Evolutionary conservation across 2,797 vertebrate species (phyloP).

Genomic region (Myotis myotis): DNA sequence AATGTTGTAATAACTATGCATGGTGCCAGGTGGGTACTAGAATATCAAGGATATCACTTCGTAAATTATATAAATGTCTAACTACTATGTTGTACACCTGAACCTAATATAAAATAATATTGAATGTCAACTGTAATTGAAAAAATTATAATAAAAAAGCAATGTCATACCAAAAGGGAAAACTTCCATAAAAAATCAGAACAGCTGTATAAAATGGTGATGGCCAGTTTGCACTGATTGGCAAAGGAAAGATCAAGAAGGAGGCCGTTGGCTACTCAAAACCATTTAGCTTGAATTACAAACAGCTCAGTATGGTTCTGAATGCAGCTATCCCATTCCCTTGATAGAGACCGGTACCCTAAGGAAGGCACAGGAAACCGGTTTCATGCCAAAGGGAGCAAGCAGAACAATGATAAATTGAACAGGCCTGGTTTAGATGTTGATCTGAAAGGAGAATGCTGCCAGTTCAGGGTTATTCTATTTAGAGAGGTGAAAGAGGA

Average conservation of each 20-base stretch:
- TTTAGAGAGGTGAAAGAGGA: background rate
- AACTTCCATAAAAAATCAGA: background rate
- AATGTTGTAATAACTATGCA: background rate
- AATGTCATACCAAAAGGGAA: background rate
- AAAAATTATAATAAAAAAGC: background rate
- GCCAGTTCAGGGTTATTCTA: no score
- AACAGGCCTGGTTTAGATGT: background rate
- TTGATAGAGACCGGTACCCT: no score
- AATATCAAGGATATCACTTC: background rate
- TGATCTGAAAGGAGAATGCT: background rate
- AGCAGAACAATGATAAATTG: background rate
- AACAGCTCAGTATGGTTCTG: no score
- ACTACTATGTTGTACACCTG: background rate
- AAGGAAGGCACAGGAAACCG: background rate
- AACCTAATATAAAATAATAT: background rate
- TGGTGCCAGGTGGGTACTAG: background rate
- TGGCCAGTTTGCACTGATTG: background rate
- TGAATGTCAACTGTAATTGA: background rate
- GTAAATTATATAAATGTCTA: background rate
- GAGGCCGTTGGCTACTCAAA: background rate
- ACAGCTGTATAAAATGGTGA: background rate
- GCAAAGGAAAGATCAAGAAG: background rate
- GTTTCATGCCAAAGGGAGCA: accelerated
- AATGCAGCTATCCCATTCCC: background rate
- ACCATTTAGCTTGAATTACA: no score